Percentiles rank a stretch among this genome's conserved stretches.
Conservation (phyloP, 2,113 vertebrate species). For the Ciconia maguari region DNA sequence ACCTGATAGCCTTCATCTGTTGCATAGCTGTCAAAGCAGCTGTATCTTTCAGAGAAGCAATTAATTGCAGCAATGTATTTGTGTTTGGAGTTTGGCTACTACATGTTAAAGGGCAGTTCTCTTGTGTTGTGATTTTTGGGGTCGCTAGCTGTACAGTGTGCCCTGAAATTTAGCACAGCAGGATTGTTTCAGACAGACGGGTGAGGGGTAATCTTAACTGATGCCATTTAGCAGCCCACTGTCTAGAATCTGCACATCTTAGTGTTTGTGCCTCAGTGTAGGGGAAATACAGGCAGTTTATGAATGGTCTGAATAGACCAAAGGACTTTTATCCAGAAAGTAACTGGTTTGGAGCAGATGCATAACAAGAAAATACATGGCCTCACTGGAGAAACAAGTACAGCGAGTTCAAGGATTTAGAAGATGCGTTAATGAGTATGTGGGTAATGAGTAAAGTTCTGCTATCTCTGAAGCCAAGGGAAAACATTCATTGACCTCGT, state of each 20-base stretch:
- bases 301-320: not conserved
- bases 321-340: slow-evolving; percentile 1
- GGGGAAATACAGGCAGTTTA: not conserved
- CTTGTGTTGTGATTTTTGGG: not conserved
- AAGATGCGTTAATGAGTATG: not conserved
- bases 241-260: not conserved
- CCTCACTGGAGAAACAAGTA: slow-evolving; percentile 21
- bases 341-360: not conserved
- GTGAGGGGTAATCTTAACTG: not conserved
- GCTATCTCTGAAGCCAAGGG: slow-evolving; percentile 13
- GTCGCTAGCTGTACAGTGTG: not conserved
- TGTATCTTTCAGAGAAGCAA: not conserved
- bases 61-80: not conserved
- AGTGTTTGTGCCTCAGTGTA: not conserved
- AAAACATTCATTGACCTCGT: not conserved
- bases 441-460: slow-evolving; percentile 22
- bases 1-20: not conserved
- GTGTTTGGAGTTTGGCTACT: not conserved
- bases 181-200: not conserved
- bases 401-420: slow-evolving; percentile 25
- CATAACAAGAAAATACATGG: not conserved
- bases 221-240: not conserved
- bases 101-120: not conserved
- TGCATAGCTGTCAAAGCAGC: not conserved
- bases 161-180: not conserved